Base-by-base conservation (phyloP, 2,113 vertebrate genomes). In the Tretioscincus oriximinensis region DNA sequence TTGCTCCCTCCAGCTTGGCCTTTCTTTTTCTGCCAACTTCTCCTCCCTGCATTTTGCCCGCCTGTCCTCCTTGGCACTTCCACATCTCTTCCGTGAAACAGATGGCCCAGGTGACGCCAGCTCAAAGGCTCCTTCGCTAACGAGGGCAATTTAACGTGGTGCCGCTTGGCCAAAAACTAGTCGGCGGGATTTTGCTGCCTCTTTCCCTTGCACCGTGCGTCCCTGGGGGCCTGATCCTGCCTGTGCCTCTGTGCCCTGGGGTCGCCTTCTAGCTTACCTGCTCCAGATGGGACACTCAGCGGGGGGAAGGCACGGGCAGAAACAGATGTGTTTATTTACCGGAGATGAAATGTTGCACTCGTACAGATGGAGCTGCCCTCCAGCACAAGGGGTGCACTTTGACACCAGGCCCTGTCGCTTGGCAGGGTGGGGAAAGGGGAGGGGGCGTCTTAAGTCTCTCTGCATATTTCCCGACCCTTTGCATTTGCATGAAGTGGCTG, bases 261-360 rank as follows among this genome's bases (percentile, higher is more conserved):
- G 90, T 88, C 92, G 90, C 76, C 93, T 94, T 92, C 91, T 88
- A 88, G 91, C 94, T 95, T 91, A 95, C 94, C 95, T 96, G 94
- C 91, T 95, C 94, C 95, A 96, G 94, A 96, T 96, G 95, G 95
- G 95, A 82, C 81, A 81, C 95, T 90, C 95, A 94, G 94, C 94
- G 86, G 92, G 95, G 92, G 95, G 94, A 95, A 95, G 93, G 92
- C 94, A 89, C 90, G 94, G 94, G 93, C 94, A 94, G 77, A 93
- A 90, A 91, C 95, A 96, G 94, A 95, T 96, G 95, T 96, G 94
- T 96, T 95, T 96, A 83, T 94, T 95, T 96, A 92, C 93, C 3
- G 7, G 95, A 96, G 95, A 93, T 85, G 82, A 88, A 93, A 90
- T 47, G 86, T 85, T 90, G 91, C 92, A 86, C 86, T 92, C 89